Conservation (phyloP, 2,113 vertebrate genomes). For the Melanerpes formicivorus region DNA sequence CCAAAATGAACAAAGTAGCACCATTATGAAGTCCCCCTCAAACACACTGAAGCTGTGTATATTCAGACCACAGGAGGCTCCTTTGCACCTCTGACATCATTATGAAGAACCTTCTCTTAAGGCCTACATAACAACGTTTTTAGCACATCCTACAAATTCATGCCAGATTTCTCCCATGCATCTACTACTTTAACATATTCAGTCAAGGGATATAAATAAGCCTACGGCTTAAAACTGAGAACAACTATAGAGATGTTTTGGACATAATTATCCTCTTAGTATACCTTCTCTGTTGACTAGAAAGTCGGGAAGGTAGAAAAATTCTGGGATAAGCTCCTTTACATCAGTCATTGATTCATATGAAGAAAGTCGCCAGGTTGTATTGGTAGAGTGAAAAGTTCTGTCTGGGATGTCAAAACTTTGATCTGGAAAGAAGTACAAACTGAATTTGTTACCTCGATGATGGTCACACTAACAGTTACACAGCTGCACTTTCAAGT, state of each 20-base stretch:
- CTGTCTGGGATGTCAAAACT: conserved; percentile 99
- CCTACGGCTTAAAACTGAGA: no score
- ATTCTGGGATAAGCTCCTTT: conserved; percentile 97
- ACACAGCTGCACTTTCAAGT: neutral
- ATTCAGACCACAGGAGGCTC: neutral
- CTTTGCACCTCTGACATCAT: neutral
- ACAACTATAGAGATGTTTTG: neutral
- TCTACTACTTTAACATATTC: neutral
- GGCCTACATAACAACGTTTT: neutral
- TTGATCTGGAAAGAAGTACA: conserved; percentile 87
- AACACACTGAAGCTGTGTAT: neutral
- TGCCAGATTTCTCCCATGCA: neutral
- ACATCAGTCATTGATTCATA: conserved; percentile 99
- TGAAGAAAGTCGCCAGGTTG: conserved; percentile 96
- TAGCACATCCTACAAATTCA: neutral
- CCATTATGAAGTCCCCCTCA: neutral
- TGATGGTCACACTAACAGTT: neutral
- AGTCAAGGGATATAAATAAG: neutral
- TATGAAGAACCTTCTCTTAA: neutral
- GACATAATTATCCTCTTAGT: neutral
- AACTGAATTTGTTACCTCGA: conserved; percentile 16
- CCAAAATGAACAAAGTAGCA: neutral
- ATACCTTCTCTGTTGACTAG: conserved; percentile 97
- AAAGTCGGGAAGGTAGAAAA: conserved; percentile 98
- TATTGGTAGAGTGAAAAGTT: conserved; percentile 98